phyloP scores from a whole-genome alignment of 2,888 invertebrate species.

The Tetragnatha montana region DNA sequence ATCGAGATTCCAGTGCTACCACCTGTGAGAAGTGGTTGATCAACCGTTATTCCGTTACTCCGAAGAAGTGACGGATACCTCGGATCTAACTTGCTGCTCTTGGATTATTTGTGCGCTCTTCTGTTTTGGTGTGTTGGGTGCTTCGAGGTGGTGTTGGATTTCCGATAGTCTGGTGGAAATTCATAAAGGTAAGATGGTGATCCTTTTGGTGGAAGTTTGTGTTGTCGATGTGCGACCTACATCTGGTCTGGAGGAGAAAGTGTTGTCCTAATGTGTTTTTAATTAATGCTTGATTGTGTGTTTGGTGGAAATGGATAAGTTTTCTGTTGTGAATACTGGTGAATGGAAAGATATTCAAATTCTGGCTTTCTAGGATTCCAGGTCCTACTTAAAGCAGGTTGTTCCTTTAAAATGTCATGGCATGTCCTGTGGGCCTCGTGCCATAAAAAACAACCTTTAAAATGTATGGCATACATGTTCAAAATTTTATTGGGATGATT shows the following conservation, averaged over 20 bases:
- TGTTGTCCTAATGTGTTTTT: neutral
- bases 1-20: constrained; percentile 46
- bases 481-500: too few species aligned
- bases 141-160: neutral
- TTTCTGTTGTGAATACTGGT: too few species aligned
- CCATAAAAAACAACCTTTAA: too few species aligned
- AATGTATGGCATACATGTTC: too few species aligned
- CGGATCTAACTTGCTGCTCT: constrained; percentile 10
- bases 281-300: too few species aligned
- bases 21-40: constrained; percentile 43
- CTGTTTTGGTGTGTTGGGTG: neutral
- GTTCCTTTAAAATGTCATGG: too few species aligned
- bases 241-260: neutral
- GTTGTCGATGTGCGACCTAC: constrained; percentile 17
- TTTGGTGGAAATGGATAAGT: too few species aligned
- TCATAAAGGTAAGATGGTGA: constrained; percentile 1
- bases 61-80: neutral
- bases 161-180: neutral
- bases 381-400: too few species aligned
- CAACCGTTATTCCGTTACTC: constrained; percentile 45
- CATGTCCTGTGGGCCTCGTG: too few species aligned
- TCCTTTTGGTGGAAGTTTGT: neutral
- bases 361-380: too few species aligned
- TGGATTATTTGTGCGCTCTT: constrained; percentile 22
- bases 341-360: too few species aligned